These are phyloP conservation scores for Leptinotarsa tumamoca DNA, from an alignment of 2,888 invertebrate species.

Conservation along the genomic window DNA sequence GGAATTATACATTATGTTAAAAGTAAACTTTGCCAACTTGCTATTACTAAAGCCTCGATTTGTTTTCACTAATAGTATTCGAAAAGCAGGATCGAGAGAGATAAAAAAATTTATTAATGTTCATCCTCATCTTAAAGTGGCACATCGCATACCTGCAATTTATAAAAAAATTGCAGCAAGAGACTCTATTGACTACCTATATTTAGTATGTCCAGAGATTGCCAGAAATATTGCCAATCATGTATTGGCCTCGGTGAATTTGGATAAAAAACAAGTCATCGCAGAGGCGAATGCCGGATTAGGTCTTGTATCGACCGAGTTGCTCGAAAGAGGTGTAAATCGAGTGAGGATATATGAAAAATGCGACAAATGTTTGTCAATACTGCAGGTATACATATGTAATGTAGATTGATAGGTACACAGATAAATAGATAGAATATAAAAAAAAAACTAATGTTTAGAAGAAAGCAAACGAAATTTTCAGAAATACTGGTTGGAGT, in stretches of 20 bases:
- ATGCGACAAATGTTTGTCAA: slow-evolving; percentile 67
- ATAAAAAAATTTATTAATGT: not conserved
- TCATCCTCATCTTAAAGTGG: slow-evolving; percentile 35
- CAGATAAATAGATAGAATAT: not conserved
- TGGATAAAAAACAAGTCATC: slow-evolving; percentile 61
- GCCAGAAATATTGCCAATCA: slow-evolving; percentile 52
- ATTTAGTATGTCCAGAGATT: slow-evolving; percentile 52
- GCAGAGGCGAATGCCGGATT: slow-evolving; percentile 80
- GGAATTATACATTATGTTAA: not conserved
- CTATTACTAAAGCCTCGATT: not conserved
- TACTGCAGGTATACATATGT: slow-evolving; percentile 63
- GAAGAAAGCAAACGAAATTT: no score
- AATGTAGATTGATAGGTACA: not conserved
- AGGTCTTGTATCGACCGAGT: slow-evolving; percentile 73
- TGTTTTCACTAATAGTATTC: not conserved
- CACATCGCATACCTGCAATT: slow-evolving; percentile 45
- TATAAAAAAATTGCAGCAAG: slow-evolving; percentile 40
- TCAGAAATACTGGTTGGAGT: no score
- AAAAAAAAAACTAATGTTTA: not conserved
- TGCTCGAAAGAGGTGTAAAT: slow-evolving; percentile 69
- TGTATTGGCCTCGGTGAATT: slow-evolving; percentile 49
- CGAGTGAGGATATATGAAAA: slow-evolving; percentile 73
- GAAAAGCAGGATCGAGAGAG: no score
- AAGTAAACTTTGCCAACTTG: not conserved
- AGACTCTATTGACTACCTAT: slow-evolving; percentile 50